A percentile compares a stretch with the other conserved stretches of the same genome.
Conservation (phyloP, 2,888 invertebrate species). For the Melanophora roralis region DNA sequence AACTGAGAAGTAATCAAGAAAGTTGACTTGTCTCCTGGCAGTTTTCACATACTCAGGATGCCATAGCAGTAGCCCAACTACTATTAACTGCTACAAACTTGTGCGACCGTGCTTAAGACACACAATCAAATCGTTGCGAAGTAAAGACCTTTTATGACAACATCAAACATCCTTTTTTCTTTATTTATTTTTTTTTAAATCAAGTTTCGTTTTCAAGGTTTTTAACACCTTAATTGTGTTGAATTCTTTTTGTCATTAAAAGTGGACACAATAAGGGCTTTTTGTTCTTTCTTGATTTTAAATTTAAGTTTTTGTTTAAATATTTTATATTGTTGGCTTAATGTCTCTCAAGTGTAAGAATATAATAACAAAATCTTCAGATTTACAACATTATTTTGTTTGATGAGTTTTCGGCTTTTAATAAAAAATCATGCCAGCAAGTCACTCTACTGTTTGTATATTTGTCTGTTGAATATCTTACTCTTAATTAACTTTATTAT, state of each 20-base stretch:
- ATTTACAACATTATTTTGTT: constrained; percentile 50
- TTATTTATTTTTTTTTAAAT: not conserved
- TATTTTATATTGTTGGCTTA: not conserved
- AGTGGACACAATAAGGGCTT: not conserved
- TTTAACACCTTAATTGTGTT: constrained; percentile 56
- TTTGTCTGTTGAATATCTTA: too few relatives aligned
- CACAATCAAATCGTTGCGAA: not conserved
- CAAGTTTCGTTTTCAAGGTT: constrained; percentile 30
- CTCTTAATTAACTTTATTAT: constrained; percentile 33
- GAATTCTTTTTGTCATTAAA: constrained; percentile 16
- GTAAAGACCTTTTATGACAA: constrained; percentile 22
- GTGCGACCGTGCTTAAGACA: not conserved
- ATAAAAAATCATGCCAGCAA: constrained; percentile 22
- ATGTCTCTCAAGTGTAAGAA: not conserved
- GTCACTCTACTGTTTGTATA: too few relatives aligned
- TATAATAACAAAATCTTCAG: constrained; percentile 14
- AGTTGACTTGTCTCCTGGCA: constrained; percentile 27
- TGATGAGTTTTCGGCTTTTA: constrained; percentile 29
- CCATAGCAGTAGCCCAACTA: constrained; percentile 2
- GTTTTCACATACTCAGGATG: constrained; percentile 6
- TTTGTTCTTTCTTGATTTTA: not conserved
- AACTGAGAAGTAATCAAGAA: constrained; percentile 35
- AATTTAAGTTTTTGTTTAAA: not conserved
- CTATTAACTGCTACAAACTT: not conserved
- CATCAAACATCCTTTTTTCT: constrained; percentile 25